Evolutionary conservation across 2,888 invertebrate species (phyloP), one percentile per base, ranked within the genome.

Genomic region (Sabatieria punctata): DNA sequence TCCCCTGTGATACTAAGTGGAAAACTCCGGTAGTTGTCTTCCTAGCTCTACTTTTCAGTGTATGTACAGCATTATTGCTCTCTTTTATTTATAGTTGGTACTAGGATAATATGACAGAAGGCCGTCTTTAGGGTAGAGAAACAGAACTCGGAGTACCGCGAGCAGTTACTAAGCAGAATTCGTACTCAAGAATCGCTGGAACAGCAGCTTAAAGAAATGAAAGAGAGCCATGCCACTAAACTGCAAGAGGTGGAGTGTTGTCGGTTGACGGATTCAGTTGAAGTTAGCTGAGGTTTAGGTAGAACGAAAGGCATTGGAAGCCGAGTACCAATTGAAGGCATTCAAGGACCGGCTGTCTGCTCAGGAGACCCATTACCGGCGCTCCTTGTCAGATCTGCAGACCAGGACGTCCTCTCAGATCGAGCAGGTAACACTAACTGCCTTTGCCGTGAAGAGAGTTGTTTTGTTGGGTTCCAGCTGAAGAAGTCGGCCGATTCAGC

Each of bases 131-230:
- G 58, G 49, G 15, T 55, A 24, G 57, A 57, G 46, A 41, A 54
- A 26, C 55, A 57, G 46, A 56, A 55, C 37, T 45, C 49, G 0
- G 56, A 59, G 33, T 59, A 58, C 41, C 50, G 58, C 2, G 58
- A 59, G 33, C 56, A 55, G 35, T 43, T 58, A 42, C 21, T 56
- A 35, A 42, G 49, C 23, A 52, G 54, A 4, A 53, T 57, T 2
- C 39, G 55, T 4, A 57, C 57, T 22, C 37, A 55, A 2, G 57
- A 57, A 39, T 41, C 52, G 24, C 52, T 52, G 42, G 55, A 54
- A 6, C 51, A 54, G 36, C 36, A 52, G 25, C 25, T 55, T 23
- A 54, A 52, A 45, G 45, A 24, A 19, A 43, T 42, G 25, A 26
- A 15, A 30, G 15, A 19, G 6, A 19, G 19, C 8, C 38, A 38